Conservation (phyloP, 2,797 vertebrate genomes). For the Lophius americanus region DNA sequence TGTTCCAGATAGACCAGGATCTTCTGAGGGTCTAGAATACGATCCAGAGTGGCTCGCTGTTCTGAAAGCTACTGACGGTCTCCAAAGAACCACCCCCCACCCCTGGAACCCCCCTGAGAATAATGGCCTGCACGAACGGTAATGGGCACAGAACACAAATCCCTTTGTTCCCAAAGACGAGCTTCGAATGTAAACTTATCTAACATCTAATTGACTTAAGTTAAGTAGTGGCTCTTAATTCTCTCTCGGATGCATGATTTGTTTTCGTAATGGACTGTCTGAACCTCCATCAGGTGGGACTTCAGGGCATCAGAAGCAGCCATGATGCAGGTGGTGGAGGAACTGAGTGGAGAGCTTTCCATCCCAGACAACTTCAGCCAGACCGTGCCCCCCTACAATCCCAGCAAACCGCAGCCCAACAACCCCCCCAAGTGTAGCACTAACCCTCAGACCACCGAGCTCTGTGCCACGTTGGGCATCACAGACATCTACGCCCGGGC, state of each 20-base stretch:
- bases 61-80: constrained; percentile 88
- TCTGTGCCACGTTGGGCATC: constrained; percentile 91
- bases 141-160: constrained; percentile 20
- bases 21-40: constrained; percentile 88
- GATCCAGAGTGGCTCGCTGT: constrained; percentile 96
- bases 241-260: not conserved
- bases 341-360: constrained; percentile 85
- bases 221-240: not conserved
- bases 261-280: constrained; percentile 10
- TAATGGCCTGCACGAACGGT: constrained; percentile 91
- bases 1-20: constrained; percentile 86
- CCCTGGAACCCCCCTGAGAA: constrained; percentile 93
- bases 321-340: constrained; percentile 88
- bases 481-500: constrained; percentile 87
- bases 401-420: constrained; percentile 81
- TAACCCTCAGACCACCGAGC: constrained; percentile 94
- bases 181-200: no score
- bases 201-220: not conserved
- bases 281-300: constrained; percentile 87
- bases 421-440: constrained; percentile 80
- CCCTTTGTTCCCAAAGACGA: no score
- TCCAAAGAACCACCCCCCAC: constrained; percentile 84
- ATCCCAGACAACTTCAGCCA: constrained; percentile 91
- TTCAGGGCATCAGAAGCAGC: constrained; percentile 88
- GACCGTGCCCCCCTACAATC: constrained; percentile 86